These are phyloP conservation scores for Lumbricus terrestris DNA, from an alignment of 2,888 invertebrate species.

Conservation along the genomic window DNA sequence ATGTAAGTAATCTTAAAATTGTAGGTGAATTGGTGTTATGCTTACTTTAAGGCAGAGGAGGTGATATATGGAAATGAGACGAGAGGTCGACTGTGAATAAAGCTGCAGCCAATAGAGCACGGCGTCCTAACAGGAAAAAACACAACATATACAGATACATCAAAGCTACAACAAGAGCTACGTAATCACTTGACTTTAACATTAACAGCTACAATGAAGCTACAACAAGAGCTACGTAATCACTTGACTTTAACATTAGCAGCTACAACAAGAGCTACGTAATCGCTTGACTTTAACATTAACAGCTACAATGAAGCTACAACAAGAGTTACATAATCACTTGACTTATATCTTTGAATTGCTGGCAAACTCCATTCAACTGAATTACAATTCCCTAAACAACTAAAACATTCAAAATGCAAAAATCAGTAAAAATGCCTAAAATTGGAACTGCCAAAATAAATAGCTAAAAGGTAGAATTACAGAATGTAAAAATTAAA, in stretches of 20 bases:
- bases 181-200: not conserved
- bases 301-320: not conserved
- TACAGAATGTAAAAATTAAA: not conserved
- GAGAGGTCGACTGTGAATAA: not conserved
- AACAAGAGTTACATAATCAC: not conserved
- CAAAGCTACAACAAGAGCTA: not conserved
- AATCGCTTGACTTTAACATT: not conserved
- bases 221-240: not conserved
- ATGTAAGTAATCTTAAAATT: not conserved
- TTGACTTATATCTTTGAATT: not conserved
- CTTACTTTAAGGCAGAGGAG: conserved; percentile 13
- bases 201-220: not conserved
- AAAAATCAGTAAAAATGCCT: not conserved
- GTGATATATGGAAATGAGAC: not conserved
- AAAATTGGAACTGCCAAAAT: not conserved
- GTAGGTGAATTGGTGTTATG: not conserved
- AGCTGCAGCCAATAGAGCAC: not conserved
- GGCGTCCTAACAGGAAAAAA: not conserved
- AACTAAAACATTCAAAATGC: not conserved
- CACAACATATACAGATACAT: not conserved
- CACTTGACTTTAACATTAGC: too few species aligned
- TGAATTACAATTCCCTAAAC: not conserved
- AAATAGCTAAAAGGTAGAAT: not conserved
- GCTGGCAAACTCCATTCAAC: not conserved
- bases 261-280: not conserved